Conservation (phyloP, 2,113 vertebrate species). For the Rhinopomastus cyanomelas region DNA sequence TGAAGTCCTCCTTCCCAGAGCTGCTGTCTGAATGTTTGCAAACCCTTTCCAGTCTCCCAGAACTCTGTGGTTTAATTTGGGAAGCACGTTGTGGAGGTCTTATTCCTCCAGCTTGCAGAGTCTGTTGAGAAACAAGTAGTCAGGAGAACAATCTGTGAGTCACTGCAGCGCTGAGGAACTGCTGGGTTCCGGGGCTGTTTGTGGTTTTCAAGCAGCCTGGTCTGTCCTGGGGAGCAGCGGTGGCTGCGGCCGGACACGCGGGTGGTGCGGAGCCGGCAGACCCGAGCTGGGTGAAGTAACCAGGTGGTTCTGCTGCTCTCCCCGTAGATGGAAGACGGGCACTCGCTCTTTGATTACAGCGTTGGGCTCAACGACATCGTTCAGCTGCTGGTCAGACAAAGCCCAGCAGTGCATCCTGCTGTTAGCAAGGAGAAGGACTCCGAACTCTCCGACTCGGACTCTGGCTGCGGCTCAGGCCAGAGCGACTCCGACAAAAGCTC, state of each 20-base stretch:
- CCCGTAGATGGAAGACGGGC: constrained; percentile 92
- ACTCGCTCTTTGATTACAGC: constrained; percentile 94
- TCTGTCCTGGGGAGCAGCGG: background rate
- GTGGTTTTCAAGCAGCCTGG: background rate
- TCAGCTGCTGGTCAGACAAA: constrained; percentile 89
- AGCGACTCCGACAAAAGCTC: constrained; percentile 94
- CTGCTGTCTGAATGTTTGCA: accelerated
- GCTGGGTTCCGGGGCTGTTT: background rate
- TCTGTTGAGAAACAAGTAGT: accelerated
- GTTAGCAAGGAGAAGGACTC: constrained; percentile 84
- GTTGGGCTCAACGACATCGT: constrained; percentile 94
- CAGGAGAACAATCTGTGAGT: background rate
- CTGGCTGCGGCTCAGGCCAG: constrained; percentile 90
- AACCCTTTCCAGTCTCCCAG: background rate
- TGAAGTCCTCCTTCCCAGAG: background rate
- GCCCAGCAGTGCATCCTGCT: constrained; percentile 43
- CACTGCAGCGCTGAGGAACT: background rate
- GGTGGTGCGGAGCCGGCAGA: background rate
- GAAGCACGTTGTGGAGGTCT: accelerated
- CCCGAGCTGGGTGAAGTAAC: background rate
- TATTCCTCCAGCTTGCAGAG: background rate
- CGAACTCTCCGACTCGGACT: constrained; percentile 92
- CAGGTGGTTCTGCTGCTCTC: background rate
- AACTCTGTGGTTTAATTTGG: background rate
- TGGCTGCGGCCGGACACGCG: accelerated